These are phyloP conservation scores for Operophtera brumata DNA, from an alignment of 2,888 invertebrate genomes.

Conservation along the genomic window DNA sequence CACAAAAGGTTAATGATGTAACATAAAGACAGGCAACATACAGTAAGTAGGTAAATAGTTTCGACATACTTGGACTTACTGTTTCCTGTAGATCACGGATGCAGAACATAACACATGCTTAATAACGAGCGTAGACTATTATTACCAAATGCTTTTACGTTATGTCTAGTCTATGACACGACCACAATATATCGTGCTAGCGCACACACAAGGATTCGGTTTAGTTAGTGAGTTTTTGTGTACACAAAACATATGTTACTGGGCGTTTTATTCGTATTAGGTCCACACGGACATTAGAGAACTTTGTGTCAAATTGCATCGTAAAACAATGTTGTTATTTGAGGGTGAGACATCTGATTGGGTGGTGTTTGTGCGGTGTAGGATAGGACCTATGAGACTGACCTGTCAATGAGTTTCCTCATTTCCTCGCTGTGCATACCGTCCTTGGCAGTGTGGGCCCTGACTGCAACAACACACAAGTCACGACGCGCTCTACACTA, in stretches of 20 bases:
- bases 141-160: constrained; percentile 52
- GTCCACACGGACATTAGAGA: background rate
- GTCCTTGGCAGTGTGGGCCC: constrained; percentile 90
- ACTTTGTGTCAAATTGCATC: background rate
- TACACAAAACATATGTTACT: constrained; percentile 5
- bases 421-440: constrained; percentile 97
- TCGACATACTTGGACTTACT: constrained; percentile 85
- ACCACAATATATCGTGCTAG: constrained; percentile 47
- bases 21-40: constrained; percentile 67
- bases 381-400: constrained; percentile 77
- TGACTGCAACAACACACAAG: constrained; percentile 82
- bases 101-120: constrained; percentile 80
- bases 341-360: background rate
- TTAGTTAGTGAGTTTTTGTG: constrained; percentile 21
- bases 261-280: constrained; percentile 1
- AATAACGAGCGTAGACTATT: constrained; percentile 65
- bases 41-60: constrained; percentile 56
- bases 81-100: constrained; percentile 85
- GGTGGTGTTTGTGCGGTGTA: constrained; percentile 27
- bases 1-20: constrained; percentile 70
- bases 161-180: constrained; percentile 38
- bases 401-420: constrained; percentile 98
- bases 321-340: background rate
- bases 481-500: constrained; percentile 77
- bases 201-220: constrained; percentile 68